Base-by-base conservation (phyloP, 2,113 vertebrate genomes). In the Proteles cristata region DNA sequence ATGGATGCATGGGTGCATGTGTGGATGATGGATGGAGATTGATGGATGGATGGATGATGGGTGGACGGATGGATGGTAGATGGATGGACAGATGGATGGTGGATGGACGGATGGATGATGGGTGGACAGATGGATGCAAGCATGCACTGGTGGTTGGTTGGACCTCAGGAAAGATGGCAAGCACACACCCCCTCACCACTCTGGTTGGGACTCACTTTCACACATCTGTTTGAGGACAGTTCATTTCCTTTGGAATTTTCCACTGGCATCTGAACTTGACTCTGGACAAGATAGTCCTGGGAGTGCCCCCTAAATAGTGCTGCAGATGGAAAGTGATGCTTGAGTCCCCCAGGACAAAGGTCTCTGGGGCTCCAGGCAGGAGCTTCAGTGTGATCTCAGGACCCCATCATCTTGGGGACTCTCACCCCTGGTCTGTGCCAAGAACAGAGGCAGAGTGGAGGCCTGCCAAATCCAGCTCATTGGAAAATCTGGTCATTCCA, bases 251-350 rank as follows among this genome's bases (percentile, higher is more conserved):
- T 35, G 83, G 69, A 7, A 48, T 25, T 69, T 79, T 11, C 71
- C 19, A n/a, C 0, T 6, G 23, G n/a, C n/a, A 4, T 26, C 21
- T 61, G 2, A 25, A 35, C 33, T 31, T 31, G 86, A 66, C 14
- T 43, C 31, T 84, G 76, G 48, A 16, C 31, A 7, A 84, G 69
- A 11, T 0, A 10, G 12, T 45, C 16, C 33, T 35, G 76, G 53
- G 55, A 48, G 17, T 4, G 9, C 63, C 53, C 1, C 7, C 3
- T 12, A 21, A 15, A 43, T 15, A 11, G 48, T 61, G 35, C 28
- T 5, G 48, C 39, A 0, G 11, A 39, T 4, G 11, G 33, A 16
- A 11, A 4, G 65, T 6, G 25, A 15, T 2, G 6, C 0, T 0
- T 21, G 9, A 2, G 65, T 9, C 1, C 0, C 77, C 5, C 23